Evolutionary conservation across 2,888 invertebrate genomes (phyloP), one percentile per base, ranked within the genome.

Genomic region (Chalcosyrphus nemorum): DNA sequence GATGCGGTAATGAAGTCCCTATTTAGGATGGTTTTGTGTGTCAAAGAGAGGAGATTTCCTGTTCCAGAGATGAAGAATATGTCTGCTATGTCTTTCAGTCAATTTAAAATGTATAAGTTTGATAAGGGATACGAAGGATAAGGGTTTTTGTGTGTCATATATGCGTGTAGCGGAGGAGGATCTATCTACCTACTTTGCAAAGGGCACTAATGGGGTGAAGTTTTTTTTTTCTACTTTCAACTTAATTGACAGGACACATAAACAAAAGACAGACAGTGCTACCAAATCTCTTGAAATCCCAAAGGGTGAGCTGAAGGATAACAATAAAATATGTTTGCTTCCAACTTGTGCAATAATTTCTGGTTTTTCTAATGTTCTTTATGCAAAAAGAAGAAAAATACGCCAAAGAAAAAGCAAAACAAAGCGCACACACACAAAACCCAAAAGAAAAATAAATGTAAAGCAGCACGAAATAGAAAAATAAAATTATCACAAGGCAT

Each of bases 1-100:
- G 43, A 52, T 76, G 43, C 52, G 50, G 57, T 76, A 76, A 76
- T 76, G 68, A 76, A 68, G 68, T 54, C 59, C 57, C 41, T 29
- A 45, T 59, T 76, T 50, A 13, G 29, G 19, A 47, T 32, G 17
- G 47, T 38, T 47, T 52, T 27, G n/a, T n/a, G n/a, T 38, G 19
- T 19, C 35, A 71, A 57, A 38, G 45, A 50, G 35, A n/a, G n/a
- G n/a, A n/a, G n/a, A n/a, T 59, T 13, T 38, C 2, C 7, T 13
- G 1, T 11, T 41, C 6, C 41, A 6, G 4, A 15, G 41, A 4
- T 45, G 61, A n/a, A 17, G n/a, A n/a, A n/a, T n/a, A 45, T 17
- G 61, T 45, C 43, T 24, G 15, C 45, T n/a, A n/a, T n/a, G n/a
- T 45, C 29, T 29, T 17, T 43, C 29, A 61, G 61, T 45, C 45